Evolutionary conservation across 2,113 vertebrate genomes (phyloP).

Genomic region (Dipodomys stephensi): DNA sequence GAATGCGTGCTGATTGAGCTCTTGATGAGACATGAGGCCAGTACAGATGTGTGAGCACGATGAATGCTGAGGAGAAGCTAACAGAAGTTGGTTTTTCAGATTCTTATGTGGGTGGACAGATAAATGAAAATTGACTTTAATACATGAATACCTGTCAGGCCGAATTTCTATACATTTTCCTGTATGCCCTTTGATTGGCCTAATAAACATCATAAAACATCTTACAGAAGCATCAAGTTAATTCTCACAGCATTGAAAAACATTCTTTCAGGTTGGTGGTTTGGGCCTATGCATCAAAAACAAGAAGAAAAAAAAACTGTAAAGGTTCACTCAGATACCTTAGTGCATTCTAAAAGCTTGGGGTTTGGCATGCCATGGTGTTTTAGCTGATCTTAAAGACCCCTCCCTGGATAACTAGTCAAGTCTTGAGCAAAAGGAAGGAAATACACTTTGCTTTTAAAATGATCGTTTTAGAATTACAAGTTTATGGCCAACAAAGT

Average conservation of each 20-base stretch:
- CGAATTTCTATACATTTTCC: not conserved
- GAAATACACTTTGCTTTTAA: constrained; percentile 62
- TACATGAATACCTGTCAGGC: not conserved
- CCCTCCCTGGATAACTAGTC: constrained; percentile 31
- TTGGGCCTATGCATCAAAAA: constrained; percentile 45
- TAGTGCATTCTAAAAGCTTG: constrained; percentile 59
- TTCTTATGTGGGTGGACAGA: not conserved
- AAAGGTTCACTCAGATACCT: constrained; percentile 56
- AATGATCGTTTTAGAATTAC: constrained; percentile 36
- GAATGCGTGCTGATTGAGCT: not conserved
- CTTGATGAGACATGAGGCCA: not conserved
- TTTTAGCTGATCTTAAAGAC: constrained; percentile 56
- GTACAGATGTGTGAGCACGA: not conserved
- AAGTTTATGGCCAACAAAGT: constrained; percentile 61
- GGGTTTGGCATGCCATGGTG: not conserved
- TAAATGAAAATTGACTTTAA: constrained; percentile 41
- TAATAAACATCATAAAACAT: constrained; percentile 20
- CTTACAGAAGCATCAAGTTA: constrained; percentile 25
- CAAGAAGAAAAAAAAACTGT: constrained; percentile 47
- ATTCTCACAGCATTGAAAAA: not conserved
- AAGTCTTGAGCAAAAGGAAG: constrained; percentile 68
- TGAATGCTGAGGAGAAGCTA: constrained; percentile 15
- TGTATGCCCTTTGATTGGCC: not conserved
- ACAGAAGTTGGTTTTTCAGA: not conserved
- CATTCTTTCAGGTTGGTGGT: constrained; percentile 23